These are phyloP conservation scores for Drosophila trapezifrons DNA, from an alignment of 1,140 invertebrate species.

Conservation along the genomic window DNA sequence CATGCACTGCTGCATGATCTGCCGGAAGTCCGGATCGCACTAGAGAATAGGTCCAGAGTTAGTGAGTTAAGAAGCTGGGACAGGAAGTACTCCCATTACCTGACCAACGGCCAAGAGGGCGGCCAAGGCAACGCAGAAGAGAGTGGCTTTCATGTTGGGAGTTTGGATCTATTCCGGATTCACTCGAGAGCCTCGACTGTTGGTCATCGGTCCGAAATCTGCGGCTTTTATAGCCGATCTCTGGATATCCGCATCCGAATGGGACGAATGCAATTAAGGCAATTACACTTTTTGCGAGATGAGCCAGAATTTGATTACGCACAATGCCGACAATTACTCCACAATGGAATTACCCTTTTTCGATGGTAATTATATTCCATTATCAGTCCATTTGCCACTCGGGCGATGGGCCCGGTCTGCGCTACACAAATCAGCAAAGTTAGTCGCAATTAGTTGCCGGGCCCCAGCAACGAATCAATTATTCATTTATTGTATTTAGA, in stretches of 20 bases:
- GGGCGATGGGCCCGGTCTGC: neutral
- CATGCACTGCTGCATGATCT: conserved; percentile 72
- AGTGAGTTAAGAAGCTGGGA: too few relatives aligned
- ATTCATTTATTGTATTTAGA: conserved; percentile 67
- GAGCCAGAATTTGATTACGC: conserved; percentile 66
- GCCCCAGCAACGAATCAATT: conserved; percentile 73
- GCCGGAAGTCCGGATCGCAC: conserved; percentile 59
- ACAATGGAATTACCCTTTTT: conserved; percentile 53
- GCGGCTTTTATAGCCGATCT: conserved; percentile 54
- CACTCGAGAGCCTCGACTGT: conserved; percentile 42
- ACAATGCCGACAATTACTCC: conserved; percentile 65
- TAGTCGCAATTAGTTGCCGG: conserved; percentile 67
- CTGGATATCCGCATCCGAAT: neutral
- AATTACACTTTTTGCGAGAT: conserved; percentile 70
- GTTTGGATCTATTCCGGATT: conserved; percentile 3
- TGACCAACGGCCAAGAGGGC: conserved; percentile 53
- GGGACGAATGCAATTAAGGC: conserved; percentile 59
- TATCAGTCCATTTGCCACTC: conserved; percentile 41
- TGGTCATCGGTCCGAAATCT: conserved; percentile 2
- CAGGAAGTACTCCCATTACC: conserved; percentile 23
- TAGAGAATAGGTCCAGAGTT: neutral
- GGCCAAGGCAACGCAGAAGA: conserved; percentile 44
- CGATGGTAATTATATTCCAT: conserved; percentile 60
- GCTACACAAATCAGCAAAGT: conserved; percentile 41
- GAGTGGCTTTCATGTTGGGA: conserved; percentile 55